Percentiles rank a stretch among this genome's conserved stretches.
These are phyloP conservation scores for Pseudomyrmex pallidus DNA, from an alignment of 1,140 invertebrate genomes.

Conservation along the genomic window DNA sequence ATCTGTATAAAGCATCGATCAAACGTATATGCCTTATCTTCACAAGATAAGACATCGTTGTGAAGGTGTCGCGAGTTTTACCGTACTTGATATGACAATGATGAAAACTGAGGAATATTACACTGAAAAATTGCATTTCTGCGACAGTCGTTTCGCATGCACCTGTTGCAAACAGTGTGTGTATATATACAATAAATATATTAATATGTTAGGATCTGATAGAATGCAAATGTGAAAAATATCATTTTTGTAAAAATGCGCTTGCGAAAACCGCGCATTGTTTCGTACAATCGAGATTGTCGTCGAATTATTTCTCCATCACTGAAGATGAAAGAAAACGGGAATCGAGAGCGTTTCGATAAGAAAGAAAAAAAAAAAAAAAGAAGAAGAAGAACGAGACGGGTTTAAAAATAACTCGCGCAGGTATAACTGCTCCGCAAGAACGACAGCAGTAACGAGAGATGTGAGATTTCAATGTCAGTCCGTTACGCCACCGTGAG, in stretches of 20 bases:
- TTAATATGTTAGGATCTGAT: too few species aligned
- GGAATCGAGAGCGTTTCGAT: slow-evolving; percentile 19
- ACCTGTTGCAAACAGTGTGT: neutral
- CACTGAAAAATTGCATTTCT: slow-evolving; percentile 1
- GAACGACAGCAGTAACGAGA: slow-evolving; percentile 14
- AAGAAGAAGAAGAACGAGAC: neutral
- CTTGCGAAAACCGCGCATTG: slow-evolving; percentile 3
- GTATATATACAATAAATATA: neutral
- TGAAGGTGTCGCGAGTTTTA: slow-evolving; percentile 7
- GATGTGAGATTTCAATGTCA: slow-evolving; percentile 46
- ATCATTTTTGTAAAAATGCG: too few species aligned
- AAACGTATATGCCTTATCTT: slow-evolving; percentile 53
- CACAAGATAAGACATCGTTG: slow-evolving; percentile 48
- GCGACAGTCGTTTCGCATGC: neutral
- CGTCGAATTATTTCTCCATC: neutral
- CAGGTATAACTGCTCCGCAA: slow-evolving; percentile 32
- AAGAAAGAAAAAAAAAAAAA: too few species aligned
- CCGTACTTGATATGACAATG: slow-evolving; percentile 17
- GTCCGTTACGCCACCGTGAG: slow-evolving; percentile 33
- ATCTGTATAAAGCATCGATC: slow-evolving; percentile 37
- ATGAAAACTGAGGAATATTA: neutral
- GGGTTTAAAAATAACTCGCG: slow-evolving; percentile 30
- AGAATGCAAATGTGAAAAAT: too few species aligned
- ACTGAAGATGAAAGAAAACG: neutral
- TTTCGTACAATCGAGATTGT: neutral